Percentiles rank a stretch among this genome's conserved stretches.
Conservation (phyloP, 2,888 invertebrate species). For the Harpalus rufipes region DNA sequence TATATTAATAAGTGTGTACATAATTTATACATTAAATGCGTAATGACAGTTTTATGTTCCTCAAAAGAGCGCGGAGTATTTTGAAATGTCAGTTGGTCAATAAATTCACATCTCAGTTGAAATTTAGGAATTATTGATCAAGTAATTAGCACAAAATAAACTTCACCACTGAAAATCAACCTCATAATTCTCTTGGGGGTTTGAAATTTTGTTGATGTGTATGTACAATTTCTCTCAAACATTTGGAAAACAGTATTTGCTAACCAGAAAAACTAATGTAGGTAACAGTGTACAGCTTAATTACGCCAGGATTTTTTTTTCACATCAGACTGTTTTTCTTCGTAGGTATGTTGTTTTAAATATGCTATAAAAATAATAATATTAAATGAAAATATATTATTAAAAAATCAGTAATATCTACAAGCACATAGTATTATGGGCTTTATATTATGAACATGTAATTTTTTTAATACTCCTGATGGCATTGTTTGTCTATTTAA, state of each 20-base stretch:
- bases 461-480: too few relatives aligned
- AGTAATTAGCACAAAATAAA: conserved; percentile 6
- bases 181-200: neutral
- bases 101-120: neutral
- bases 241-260: neutral
- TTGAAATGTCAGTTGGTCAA: neutral
- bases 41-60: too few relatives aligned
- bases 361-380: neutral
- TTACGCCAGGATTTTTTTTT: neutral
- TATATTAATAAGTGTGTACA: too few relatives aligned
- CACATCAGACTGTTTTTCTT: neutral
- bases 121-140: conserved; percentile 1
- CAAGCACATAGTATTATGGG: too few relatives aligned
- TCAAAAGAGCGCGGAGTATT: neutral
- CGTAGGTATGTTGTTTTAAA: neutral
- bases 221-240: neutral
- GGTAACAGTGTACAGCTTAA: neutral
- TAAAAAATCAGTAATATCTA: too few relatives aligned
- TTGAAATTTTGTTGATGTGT: neutral
- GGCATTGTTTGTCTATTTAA: too few relatives aligned
- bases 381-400: too few relatives aligned
- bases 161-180: neutral
- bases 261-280: neutral
- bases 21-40: too few relatives aligned
- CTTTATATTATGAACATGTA: too few relatives aligned